phyloP scores from a whole-genome alignment of 1,140 invertebrate genomes.

The Sipha flava region DNA sequence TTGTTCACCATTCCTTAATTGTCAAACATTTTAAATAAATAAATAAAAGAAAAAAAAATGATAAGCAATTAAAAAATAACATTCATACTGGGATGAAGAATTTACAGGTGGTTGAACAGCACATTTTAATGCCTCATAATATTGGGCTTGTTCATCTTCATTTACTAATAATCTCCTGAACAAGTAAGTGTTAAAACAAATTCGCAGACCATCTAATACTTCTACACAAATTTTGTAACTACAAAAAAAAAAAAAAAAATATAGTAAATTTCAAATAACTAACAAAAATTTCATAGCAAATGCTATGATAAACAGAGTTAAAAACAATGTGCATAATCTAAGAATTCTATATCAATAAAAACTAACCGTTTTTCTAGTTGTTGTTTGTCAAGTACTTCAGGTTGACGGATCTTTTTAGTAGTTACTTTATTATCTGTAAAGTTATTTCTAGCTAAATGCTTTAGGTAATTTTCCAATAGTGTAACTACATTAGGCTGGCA shows the following conservation, averaged over 20 bases:
- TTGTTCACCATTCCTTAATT: neutral
- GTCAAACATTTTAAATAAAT: neutral
- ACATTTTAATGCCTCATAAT: neutral
- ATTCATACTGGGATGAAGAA: neutral
- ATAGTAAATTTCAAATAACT: too few species aligned
- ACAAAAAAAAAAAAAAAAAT: neutral
- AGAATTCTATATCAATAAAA: neutral
- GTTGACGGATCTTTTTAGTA: neutral
- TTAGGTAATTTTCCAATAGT: slow-evolving; percentile 10
- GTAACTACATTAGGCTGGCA: slow-evolving; percentile 28
- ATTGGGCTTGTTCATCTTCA: slow-evolving; percentile 10
- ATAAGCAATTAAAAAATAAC: neutral
- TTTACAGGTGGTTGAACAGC: neutral
- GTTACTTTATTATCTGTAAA: neutral
- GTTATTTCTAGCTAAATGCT: neutral
- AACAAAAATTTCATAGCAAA: neutral
- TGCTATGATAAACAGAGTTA: neutral
- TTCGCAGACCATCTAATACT: slow-evolving; percentile 13
- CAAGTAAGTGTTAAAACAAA: slow-evolving; percentile 4
- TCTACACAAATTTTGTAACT: slow-evolving; percentile 8
- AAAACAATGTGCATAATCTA: neutral
- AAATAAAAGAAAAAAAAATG: neutral
- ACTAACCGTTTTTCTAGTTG: slow-evolving; percentile 14
- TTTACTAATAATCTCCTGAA: neutral
- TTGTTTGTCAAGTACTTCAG: neutral